These are phyloP conservation scores for Anthophora plumipes DNA, from an alignment of 2,888 invertebrate genomes.

Conservation along the genomic window DNA sequence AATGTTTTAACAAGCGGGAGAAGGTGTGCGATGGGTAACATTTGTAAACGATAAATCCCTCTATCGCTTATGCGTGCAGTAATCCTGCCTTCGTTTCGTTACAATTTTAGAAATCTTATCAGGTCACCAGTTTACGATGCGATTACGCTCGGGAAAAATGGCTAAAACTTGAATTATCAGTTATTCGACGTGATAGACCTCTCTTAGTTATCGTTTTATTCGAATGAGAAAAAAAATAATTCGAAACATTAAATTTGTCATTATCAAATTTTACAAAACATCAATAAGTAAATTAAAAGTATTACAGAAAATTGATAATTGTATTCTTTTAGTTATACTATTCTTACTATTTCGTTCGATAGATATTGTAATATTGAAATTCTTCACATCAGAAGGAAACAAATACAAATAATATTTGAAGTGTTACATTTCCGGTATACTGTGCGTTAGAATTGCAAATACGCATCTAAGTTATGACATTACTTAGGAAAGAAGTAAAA, in stretches of 20 bases:
- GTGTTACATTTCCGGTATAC: too few relatives aligned
- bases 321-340: too few relatives aligned
- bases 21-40: neutral
- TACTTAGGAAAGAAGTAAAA: neutral
- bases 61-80: neutral
- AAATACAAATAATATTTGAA: neutral
- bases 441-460: too few relatives aligned
- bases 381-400: too few relatives aligned
- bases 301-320: neutral
- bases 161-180: neutral
- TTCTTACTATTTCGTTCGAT: neutral
- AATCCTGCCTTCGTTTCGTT: slow-evolving; percentile 4
- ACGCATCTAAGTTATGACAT: too few relatives aligned
- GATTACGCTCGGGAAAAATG: slow-evolving; percentile 13
- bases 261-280: neutral
- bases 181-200: neutral
- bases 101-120: slow-evolving; percentile 25
- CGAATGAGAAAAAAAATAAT: neutral
- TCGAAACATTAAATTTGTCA: neutral
- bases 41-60: slow-evolving; percentile 6
- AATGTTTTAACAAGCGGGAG: neutral
- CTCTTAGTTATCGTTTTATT: neutral
- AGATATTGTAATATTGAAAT: neutral
- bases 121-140: slow-evolving; percentile 6
- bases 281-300: neutral